Percentiles rank a stretch among this genome's conserved stretches.
phyloP scores from a whole-genome alignment of 2,113 vertebrate species.

The Oncorhynchus clarkii region DNA sequence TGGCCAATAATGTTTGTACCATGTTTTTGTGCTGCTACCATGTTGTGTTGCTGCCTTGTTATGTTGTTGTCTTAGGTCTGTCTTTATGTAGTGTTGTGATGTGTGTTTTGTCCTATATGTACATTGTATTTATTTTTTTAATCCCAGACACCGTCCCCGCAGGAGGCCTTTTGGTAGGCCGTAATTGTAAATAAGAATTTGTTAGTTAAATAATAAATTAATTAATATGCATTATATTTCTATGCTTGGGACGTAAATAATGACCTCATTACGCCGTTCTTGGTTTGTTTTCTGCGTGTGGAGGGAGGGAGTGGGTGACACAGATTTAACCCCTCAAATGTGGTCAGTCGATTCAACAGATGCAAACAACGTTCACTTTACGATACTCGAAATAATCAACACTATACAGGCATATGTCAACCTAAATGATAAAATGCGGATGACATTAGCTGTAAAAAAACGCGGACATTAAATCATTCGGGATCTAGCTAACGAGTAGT shows the following conservation, averaged over 20 bases:
- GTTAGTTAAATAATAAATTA: no score
- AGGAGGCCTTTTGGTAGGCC: no score
- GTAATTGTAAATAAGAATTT: no score
- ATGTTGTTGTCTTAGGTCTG: no score
- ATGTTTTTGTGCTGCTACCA: no score
- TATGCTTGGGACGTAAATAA: neutral
- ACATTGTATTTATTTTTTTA: no score
- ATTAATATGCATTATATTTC: neutral
- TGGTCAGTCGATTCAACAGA: neutral
- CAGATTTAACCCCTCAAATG: slow-evolving; percentile 14
- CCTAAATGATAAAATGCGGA: neutral
- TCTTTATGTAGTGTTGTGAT: no score
- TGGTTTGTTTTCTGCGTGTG: slow-evolving; percentile 62
- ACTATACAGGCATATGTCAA: neutral
- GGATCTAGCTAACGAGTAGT: neutral
- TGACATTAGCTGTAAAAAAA: neutral
- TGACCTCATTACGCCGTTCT: slow-evolving; percentile 51
- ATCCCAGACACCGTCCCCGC: no score
- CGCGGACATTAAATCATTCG: neutral
- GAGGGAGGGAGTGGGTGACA: slow-evolving; percentile 26
- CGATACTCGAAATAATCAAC: neutral
- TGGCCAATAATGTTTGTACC: no score
- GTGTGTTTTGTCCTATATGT: no score
- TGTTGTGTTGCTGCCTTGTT: no score
- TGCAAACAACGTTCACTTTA: neutral